phyloP scores from a whole-genome alignment of 2,888 invertebrate genomes.

The Copidosoma aretas region DNA sequence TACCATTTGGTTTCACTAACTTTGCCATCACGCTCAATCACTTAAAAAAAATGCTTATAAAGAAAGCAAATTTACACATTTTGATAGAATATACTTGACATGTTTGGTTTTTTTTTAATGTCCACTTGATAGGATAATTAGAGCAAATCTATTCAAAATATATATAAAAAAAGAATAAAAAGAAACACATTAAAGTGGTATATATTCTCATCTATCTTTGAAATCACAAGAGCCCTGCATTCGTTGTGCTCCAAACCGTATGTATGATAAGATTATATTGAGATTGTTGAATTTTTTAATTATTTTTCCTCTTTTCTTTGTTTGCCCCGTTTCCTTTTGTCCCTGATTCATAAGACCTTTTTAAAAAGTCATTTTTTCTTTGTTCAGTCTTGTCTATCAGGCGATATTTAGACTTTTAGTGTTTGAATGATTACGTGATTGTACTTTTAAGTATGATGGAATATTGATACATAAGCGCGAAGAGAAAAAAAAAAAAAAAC shows the following conservation, averaged over 20 bases:
- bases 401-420: constrained; percentile 40
- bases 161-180: constrained; percentile 11
- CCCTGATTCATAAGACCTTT: constrained; percentile 10
- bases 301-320: constrained; percentile 46
- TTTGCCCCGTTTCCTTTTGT: constrained; percentile 12
- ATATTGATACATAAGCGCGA: constrained; percentile 47
- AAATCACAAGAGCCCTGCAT: constrained; percentile 53
- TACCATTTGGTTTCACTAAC: constrained; percentile 17
- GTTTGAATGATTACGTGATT: constrained; percentile 47
- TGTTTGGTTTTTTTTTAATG: constrained; percentile 25
- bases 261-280: constrained; percentile 47
- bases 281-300: constrained; percentile 54
- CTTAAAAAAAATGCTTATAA: constrained; percentile 27
- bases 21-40: neutral
- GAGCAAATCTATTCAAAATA: constrained; percentile 9
- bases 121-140: constrained; percentile 7
- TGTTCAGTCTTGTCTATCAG: constrained; percentile 31
- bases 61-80: constrained; percentile 35
- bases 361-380: constrained; percentile 33
- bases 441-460: constrained; percentile 40
- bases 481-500: constrained; percentile 51
- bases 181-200: constrained; percentile 41
- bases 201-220: constrained; percentile 49
- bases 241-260: constrained; percentile 48
- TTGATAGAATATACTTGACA: constrained; percentile 26